Base-by-base conservation (phyloP, 2,797 vertebrate species). In the Pyrocephalus nanus region DNA sequence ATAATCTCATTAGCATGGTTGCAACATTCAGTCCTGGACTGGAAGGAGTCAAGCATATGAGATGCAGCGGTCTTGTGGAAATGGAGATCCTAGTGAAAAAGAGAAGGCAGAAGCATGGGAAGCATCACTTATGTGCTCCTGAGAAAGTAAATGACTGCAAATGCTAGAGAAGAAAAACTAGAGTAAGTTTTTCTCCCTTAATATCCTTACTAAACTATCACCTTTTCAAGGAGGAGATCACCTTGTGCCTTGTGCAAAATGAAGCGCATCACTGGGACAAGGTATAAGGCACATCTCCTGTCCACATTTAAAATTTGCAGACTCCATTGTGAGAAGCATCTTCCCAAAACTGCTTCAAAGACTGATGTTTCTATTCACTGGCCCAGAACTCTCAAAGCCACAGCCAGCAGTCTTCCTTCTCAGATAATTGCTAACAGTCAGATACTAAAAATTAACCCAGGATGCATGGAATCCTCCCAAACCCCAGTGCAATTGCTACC, bases 31-130 rank as follows among this genome's bases (percentile, higher is more conserved):
- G 60, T 19, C 45, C 26, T 11, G 82, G 88, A 66, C 43, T 86
- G 55, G 83, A 95, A 93, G 30, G 76, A 95, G 91, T 95, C 88
- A 95, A 93, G 69, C 62, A 12, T 18, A 53, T 57, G 48, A 82
- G 32, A 78, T 9, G 15, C 55, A 66, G 42, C 23, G 54, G 76
- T 73, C 85, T 72, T n/a, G 23, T 58, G 36, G 62, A 69, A 55
- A 73, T 30, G 40, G 42, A 21, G 53, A 9, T 23, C 43, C 7
- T 25, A 23, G 29, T 55, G 60, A 40, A 72, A 81, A 65, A 83
- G 30, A 50, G 83, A 74, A 54, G 32, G 54, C 34, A 43, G 34
- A 19, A 7, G 1, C n/a, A 43, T 12, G 27, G 60, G 61, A 94
- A 89, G 25, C 42, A 72, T 36, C n/a, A 11, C 30, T 71, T 36